These are phyloP conservation scores for Pseudomyrmex sp. DNA, from an alignment of 1,140 invertebrate species.

Conservation along the genomic window DNA sequence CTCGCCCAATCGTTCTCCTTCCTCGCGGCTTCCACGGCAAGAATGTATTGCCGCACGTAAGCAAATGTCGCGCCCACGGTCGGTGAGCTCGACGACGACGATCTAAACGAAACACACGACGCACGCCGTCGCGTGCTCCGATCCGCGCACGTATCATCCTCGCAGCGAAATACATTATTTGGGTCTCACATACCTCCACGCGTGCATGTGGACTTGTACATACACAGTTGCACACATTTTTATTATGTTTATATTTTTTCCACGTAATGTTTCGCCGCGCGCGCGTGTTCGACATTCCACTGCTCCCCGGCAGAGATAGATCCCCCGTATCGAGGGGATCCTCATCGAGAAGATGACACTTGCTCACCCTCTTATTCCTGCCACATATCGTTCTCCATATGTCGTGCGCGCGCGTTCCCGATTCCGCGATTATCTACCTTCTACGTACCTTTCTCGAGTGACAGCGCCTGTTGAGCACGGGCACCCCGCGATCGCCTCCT, in stretches of 20 bases:
- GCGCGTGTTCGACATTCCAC: background rate
- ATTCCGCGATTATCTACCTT: background rate
- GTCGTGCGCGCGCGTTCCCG: background rate
- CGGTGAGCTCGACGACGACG: conserved; percentile 13
- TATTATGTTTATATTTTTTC: background rate
- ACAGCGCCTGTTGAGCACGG: conserved; percentile 40
- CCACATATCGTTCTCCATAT: conserved; percentile 8
- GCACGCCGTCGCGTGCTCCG: no score
- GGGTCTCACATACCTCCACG: background rate
- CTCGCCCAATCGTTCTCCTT: conserved; percentile 43
- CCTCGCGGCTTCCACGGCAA: conserved; percentile 39
- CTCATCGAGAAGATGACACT: no score
- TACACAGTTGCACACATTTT: background rate
- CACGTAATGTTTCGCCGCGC: no score
- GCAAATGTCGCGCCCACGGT: conserved; percentile 39
- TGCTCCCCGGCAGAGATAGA: no score
- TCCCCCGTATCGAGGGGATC: no score
- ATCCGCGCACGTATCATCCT: background rate
- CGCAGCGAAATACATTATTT: background rate
- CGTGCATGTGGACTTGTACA: no score
- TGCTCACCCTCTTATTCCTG: no score
- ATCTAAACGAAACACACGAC: background rate
- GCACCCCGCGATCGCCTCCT: background rate
- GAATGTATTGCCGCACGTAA: conserved; percentile 49
- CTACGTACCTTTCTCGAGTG: conserved; percentile 68